Evolutionary conservation across 2,888 invertebrate species (phyloP), one percentile per base, ranked within the genome.

Genomic region (Caenorhabditis afra): DNA sequence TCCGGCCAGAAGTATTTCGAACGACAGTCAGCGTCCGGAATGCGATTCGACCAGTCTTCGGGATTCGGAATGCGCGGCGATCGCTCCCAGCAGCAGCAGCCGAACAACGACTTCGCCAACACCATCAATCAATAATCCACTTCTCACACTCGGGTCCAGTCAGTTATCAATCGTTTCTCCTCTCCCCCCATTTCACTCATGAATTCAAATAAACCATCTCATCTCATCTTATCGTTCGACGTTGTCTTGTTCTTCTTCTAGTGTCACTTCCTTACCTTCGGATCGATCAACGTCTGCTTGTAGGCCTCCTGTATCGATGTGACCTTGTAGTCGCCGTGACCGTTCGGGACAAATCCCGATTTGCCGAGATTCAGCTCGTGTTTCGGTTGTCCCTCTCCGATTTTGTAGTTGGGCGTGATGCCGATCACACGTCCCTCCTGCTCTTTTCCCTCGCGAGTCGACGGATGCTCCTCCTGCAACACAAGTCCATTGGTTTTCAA

Each of bases 231-330:
- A 50, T 66, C 45, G 45, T n/a, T n/a, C n/a, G n/a, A n/a, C n/a
- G n/a, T n/a, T n/a, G n/a, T n/a, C 44, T 55, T 37, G 23, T 49
- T 11, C 4, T 10, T 23, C 14, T n/a, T 52, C 35, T n/a, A n/a
- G n/a, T n/a, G n/a, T n/a, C n/a, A n/a, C 22, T 57, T 18, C 18
- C 78, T 58, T 16, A 89, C 90, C 79, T 87, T 89, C n/a, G 90
- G 90, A 70, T 90, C 90, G 75, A 90, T 90, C 41, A 90, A 82
- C 11, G 87, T 88, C 85, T 89, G 87, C 35, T 87, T 87, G 78
- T 88, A 90, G 58, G 86, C 85, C 50, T 90, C 90, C 57, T 88
- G 87, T 4, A 77, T 73, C 64, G 65, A 83, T 39, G 81, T 88
- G 65, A 87, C 86, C 79, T 87, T 89, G 79, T 89, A 89, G 70